phyloP scores from a whole-genome alignment of 37 sponge, comb jelly and placozoan genomes.

The Mnemiopsis leidyi region DNA sequence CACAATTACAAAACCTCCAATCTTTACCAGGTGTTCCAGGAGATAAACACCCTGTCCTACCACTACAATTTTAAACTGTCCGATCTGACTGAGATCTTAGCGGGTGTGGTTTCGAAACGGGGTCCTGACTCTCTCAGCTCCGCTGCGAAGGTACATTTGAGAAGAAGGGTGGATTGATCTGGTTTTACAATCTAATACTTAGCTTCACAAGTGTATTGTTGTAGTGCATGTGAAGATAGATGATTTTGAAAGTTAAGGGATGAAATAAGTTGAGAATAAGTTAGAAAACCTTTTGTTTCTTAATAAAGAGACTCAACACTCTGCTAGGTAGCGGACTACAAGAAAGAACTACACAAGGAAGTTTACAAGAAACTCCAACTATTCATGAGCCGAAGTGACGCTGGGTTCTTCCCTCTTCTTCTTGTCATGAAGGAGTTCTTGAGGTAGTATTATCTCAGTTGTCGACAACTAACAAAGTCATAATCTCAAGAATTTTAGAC shows the following conservation, averaged over 20 bases:
- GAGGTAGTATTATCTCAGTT: too few species aligned
- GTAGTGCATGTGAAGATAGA: too few species aligned
- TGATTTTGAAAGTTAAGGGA: too few species aligned
- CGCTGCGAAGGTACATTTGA: conserved; percentile 16
- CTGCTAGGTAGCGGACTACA: conserved; percentile 24
- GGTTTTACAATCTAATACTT: too few species aligned
- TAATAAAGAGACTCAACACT: too few species aligned
- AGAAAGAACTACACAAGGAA: conserved; percentile 46
- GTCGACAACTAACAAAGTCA: too few species aligned
- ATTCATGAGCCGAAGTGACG: not conserved
- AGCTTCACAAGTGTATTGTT: too few species aligned
- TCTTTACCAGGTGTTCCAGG: conserved; percentile 10
- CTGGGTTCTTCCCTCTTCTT: conserved; percentile 52
- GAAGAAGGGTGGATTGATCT: too few species aligned
- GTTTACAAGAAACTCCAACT: conserved; percentile 25
- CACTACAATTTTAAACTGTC: conserved; percentile 60
- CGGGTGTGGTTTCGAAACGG: not conserved
- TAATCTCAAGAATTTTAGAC: too few species aligned
- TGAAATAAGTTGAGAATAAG: too few species aligned
- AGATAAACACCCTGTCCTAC: not conserved
- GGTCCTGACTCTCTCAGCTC: not conserved
- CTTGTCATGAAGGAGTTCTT: not conserved
- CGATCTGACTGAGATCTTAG: conserved; percentile 7
- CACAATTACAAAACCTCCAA: too few species aligned
- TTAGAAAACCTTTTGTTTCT: too few species aligned